These are phyloP conservation scores for Drosophila fulvimacula DNA, from an alignment of 2,888 invertebrate species.

Conservation along the genomic window DNA sequence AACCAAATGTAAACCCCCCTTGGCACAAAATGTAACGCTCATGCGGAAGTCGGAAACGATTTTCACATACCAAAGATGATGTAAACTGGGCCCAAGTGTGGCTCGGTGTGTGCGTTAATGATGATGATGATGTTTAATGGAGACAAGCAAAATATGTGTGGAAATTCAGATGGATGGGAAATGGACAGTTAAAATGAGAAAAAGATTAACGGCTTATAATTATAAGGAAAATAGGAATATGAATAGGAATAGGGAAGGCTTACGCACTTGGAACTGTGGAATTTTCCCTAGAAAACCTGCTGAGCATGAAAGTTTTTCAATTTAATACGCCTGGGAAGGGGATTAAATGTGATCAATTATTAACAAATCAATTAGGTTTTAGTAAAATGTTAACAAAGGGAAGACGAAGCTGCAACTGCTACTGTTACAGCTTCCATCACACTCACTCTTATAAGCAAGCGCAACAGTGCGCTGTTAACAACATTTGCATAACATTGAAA, in stretches of 20 bases:
- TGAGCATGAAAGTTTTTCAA: background rate
- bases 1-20: conserved; percentile 10
- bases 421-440: conserved; percentile 6
- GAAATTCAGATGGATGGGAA: conserved; percentile 34
- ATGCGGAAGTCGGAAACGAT: conserved; percentile 73
- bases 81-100: conserved; percentile 51
- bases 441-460: conserved; percentile 1
- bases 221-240: background rate
- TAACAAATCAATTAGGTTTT: background rate
- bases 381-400: no score
- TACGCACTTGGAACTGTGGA: conserved; percentile 2
- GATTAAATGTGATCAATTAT: background rate
- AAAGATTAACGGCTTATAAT: conserved; percentile 20
- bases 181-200: conserved; percentile 19
- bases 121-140: conserved; percentile 30
- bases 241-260: background rate
- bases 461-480: conserved; percentile 34
- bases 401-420: background rate
- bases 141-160: conserved; percentile 14
- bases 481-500: conserved; percentile 27
- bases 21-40: conserved; percentile 35
- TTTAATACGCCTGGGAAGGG: conserved; percentile 5
- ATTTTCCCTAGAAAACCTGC: background rate
- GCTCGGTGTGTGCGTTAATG: conserved; percentile 27
- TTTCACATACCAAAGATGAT: conserved; percentile 64